Evolutionary conservation across 2,888 invertebrate genomes (phyloP).

Genomic region (Amphipyra tragopoginis): DNA sequence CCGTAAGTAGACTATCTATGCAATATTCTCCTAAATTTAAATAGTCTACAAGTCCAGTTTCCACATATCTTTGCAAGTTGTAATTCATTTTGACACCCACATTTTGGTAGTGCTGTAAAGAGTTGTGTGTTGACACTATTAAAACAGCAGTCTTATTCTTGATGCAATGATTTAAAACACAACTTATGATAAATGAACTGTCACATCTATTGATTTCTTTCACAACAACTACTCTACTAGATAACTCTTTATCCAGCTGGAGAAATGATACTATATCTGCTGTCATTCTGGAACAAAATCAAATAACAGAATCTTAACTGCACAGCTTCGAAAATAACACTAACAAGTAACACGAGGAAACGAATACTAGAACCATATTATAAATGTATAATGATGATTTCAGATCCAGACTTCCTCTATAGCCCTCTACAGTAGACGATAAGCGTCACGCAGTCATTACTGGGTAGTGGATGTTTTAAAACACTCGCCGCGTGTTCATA

Average conservation of each 20-base stretch:
- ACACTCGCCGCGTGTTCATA: constrained; percentile 54
- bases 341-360: neutral
- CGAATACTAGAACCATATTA: neutral
- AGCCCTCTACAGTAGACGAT: constrained; percentile 48
- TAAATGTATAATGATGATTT: constrained; percentile 14
- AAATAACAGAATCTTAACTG: constrained; percentile 9
- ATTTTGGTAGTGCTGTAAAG: constrained; percentile 93
- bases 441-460: constrained; percentile 61
- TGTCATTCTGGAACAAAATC: constrained; percentile 88
- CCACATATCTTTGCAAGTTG: constrained; percentile 89
- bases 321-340: constrained; percentile 11
- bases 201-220: constrained; percentile 93
- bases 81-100: constrained; percentile 93
- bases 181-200: constrained; percentile 93
- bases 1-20: constrained; percentile 64
- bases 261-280: constrained; percentile 91
- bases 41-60: constrained; percentile 74
- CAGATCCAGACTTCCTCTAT: constrained; percentile 23
- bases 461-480: constrained; percentile 36
- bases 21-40: constrained; percentile 75
- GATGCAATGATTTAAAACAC: constrained; percentile 91
- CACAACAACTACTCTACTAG: constrained; percentile 90
- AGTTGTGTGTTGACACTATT: constrained; percentile 92
- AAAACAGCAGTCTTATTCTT: constrained; percentile 90
- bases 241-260: constrained; percentile 90